Evolutionary conservation across 1,140 invertebrate genomes (phyloP).

Genomic region (Pseudomyrmex flavicornis): DNA sequence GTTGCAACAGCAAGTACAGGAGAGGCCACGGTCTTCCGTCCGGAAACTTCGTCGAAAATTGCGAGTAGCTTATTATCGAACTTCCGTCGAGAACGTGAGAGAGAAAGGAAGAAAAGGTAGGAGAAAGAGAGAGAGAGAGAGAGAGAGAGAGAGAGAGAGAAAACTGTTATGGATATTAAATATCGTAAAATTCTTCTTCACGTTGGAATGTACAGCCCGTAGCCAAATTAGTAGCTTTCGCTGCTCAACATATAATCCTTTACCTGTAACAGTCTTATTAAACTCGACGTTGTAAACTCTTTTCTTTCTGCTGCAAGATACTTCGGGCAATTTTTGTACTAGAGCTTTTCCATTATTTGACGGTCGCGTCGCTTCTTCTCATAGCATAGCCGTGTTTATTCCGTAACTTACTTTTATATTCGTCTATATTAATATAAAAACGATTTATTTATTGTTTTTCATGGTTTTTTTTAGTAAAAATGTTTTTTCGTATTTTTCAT

Average conservation of each 20-base stretch:
- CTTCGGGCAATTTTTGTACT: conserved; percentile 50
- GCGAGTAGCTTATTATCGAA: conserved; percentile 49
- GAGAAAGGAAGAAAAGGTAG: too few relatives aligned
- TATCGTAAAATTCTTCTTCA: conserved; percentile 43
- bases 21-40: conserved; percentile 26
- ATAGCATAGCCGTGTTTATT: neutral
- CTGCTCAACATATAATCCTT: conserved; percentile 38
- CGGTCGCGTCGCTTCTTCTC: conserved; percentile 1
- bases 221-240: conserved; percentile 40
- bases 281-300: conserved; percentile 33
- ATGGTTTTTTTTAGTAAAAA: conserved; percentile 7
- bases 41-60: conserved; percentile 54
- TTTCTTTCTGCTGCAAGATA: conserved; percentile 33
- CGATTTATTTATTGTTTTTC: conserved; percentile 5
- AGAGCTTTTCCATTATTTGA: conserved; percentile 27
- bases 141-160: neutral
- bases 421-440: too few relatives aligned
- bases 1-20: conserved; percentile 29
- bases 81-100: conserved; percentile 1
- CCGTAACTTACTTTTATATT: conserved; percentile 31
- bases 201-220: neutral
- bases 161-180: conserved; percentile 57
- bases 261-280: conserved; percentile 38
- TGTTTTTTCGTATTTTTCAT: conserved; percentile 2
- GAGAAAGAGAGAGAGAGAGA: neutral